Conservation (phyloP, 2,888 invertebrate genomes). For the Amiota communis region DNA sequence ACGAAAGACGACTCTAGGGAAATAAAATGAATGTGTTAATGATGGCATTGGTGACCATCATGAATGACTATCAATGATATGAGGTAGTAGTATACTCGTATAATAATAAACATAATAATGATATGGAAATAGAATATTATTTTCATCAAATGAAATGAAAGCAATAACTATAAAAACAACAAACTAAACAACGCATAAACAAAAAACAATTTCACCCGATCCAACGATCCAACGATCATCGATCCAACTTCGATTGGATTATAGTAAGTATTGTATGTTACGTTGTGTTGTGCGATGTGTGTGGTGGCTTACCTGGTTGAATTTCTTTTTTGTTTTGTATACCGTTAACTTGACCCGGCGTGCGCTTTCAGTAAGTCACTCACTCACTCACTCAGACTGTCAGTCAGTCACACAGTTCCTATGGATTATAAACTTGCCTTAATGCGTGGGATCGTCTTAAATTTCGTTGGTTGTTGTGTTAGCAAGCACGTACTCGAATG, state of each 20-base stretch:
- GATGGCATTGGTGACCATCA: not conserved
- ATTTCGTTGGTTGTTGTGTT: not conserved
- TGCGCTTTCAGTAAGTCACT: conserved; percentile 39
- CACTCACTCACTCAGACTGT: too few relatives aligned
- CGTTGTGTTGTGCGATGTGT: too few relatives aligned
- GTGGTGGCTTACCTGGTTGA: conserved; percentile 46
- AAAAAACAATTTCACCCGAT: conserved; percentile 16
- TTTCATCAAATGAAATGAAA: not conserved
- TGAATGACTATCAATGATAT: not conserved
- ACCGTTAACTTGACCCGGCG: conserved; percentile 62
- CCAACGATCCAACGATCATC: not conserved
- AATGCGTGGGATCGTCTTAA: conserved; percentile 11
- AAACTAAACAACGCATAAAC: not conserved
- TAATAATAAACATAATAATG: conserved; percentile 14
- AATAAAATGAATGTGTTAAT: not conserved
- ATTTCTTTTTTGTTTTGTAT: conserved; percentile 55
- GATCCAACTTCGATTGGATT: too few relatives aligned
- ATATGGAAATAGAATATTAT: conserved; percentile 15
- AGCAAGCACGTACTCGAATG: not conserved
- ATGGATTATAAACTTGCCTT: not conserved
- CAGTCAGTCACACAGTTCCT: not conserved
- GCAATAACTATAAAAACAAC: not conserved
- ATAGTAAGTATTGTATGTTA: too few relatives aligned
- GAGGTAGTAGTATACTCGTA: not conserved
- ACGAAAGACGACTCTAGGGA: too few relatives aligned